Conservation (phyloP, 1,140 invertebrate species). For the Scaptomyza graminum region DNA sequence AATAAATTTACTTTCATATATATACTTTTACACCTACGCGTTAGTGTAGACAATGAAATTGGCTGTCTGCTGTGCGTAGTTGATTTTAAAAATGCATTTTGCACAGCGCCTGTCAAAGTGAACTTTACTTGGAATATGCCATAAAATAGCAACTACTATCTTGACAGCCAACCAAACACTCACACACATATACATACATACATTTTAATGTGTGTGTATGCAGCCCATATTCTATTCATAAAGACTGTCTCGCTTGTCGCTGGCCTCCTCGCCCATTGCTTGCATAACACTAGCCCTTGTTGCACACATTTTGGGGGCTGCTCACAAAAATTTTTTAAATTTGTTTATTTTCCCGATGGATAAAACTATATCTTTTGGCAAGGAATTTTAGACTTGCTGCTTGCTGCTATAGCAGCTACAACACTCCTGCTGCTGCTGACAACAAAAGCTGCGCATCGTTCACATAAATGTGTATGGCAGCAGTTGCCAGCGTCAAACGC, state of each 20-base stretch:
- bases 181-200: constrained; percentile 5
- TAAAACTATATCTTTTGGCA: constrained; percentile 25
- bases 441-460: constrained; percentile 67
- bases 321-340: constrained; percentile 34
- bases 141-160: constrained; percentile 47
- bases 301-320: constrained; percentile 45
- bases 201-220: not conserved
- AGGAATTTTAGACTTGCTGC: constrained; percentile 52
- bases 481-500: constrained; percentile 57
- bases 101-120: constrained; percentile 26
- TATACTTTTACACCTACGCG: not conserved
- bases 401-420: not conserved
- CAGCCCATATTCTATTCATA: not conserved
- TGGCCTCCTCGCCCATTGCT: constrained; percentile 26
- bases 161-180: constrained; percentile 29
- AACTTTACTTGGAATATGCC: constrained; percentile 43
- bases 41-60: constrained; percentile 28
- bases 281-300: constrained; percentile 36
- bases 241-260: constrained; percentile 8
- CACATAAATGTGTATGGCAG: constrained; percentile 76
- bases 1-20: no score
- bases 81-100: constrained; percentile 44
- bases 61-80: constrained; percentile 26
- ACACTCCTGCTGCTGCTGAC: constrained; percentile 30
- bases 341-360: constrained; percentile 23